Conservation (phyloP, 2,888 invertebrate genomes). For the Diplolepis rosae region DNA sequence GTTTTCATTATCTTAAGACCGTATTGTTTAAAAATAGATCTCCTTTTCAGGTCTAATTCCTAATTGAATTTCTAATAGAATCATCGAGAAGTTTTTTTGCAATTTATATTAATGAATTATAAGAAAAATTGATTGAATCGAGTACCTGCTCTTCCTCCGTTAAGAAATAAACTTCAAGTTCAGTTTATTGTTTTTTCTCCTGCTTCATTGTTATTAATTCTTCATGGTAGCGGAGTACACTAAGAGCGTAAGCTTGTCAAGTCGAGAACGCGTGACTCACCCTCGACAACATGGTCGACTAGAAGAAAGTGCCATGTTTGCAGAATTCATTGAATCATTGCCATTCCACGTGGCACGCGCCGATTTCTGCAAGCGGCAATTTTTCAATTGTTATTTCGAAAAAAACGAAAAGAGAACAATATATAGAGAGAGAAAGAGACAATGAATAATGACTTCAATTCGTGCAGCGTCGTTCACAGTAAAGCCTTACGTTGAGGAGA, state of each 20-base stretch:
- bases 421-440: slow-evolving; percentile 25
- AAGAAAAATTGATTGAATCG: background rate
- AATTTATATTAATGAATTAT: too few species aligned
- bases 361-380: slow-evolving; percentile 45
- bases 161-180: background rate
- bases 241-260: slow-evolving; percentile 67
- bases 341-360: slow-evolving; percentile 59
- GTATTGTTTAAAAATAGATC: too few species aligned
- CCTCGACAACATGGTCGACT: slow-evolving; percentile 35
- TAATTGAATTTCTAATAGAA: too few species aligned
- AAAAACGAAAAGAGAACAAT: slow-evolving; percentile 5
- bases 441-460: slow-evolving; percentile 32
- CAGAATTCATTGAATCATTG: slow-evolving; percentile 69
- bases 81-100: too few species aligned
- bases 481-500: slow-evolving; percentile 14
- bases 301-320: slow-evolving; percentile 62
- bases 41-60: too few species aligned
- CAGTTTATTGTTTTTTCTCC: slow-evolving; percentile 41
- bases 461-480: slow-evolving; percentile 11
- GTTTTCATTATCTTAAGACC: too few species aligned
- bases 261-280: slow-evolving; percentile 48
- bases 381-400: slow-evolving; percentile 52
- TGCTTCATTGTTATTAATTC: slow-evolving; percentile 64
- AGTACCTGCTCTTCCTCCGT: background rate
- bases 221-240: slow-evolving; percentile 54